A percentile compares a stretch with the other conserved stretches of the same genome.
Evolutionary conservation across 1,140 invertebrate species (phyloP).

Genomic region (Nasonia vitripennis): DNA sequence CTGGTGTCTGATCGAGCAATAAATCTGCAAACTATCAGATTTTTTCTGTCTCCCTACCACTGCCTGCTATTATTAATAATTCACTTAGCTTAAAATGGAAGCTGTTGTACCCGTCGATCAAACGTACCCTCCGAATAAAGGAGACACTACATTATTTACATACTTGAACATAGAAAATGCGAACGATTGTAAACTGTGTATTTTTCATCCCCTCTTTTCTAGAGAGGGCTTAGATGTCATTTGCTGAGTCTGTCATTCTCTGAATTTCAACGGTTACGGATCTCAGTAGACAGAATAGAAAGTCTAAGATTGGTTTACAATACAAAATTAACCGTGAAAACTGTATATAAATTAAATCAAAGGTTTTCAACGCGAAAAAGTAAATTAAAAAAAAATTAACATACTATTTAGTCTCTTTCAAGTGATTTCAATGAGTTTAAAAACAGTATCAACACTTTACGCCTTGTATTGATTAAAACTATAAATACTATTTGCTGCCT

Average conservation of each 20-base stretch:
- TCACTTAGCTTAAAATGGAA: not conserved
- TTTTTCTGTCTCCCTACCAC: not conserved
- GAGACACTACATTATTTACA: conserved; percentile 19
- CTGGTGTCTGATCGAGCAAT: not conserved
- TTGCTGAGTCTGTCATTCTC: not conserved
- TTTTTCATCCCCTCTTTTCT: not conserved
- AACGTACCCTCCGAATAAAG: not conserved
- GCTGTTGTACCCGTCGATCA: not conserved
- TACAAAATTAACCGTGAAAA: too few species aligned
- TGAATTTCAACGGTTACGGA: too few species aligned
- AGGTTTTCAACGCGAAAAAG: too few species aligned
- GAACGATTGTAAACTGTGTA: not conserved
- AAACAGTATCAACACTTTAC: too few species aligned
- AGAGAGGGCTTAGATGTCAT: not conserved
- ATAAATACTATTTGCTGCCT: too few species aligned
- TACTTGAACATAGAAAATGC: conserved; percentile 1
- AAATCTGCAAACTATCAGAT: not conserved
- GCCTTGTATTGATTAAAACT: too few species aligned
- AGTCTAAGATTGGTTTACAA: too few species aligned
- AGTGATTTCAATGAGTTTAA: too few species aligned
- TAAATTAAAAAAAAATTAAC: too few species aligned
- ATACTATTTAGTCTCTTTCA: too few species aligned
- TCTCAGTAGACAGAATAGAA: too few species aligned
- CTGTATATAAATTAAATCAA: too few species aligned
- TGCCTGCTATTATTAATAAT: conserved; percentile 19